Base-by-base conservation (phyloP, 2,113 vertebrate species). In the Anser brachyrhynchus region DNA sequence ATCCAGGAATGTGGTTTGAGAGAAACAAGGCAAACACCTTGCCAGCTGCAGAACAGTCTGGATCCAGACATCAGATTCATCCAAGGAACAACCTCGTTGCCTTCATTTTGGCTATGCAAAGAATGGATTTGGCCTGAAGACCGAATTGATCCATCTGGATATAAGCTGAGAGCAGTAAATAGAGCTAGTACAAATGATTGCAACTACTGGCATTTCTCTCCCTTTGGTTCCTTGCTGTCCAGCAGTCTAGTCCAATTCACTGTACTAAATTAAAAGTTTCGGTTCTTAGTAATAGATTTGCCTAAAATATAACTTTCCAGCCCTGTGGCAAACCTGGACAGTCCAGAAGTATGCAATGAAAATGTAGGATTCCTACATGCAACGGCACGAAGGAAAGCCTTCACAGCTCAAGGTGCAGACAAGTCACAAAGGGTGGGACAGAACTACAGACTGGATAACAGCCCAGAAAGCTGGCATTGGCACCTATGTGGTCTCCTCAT, bases 341-440 rank as follows among this genome's bases (percentile, higher is more conserved):
- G 35, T 64, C 70, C 89, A 78, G 57, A 91, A 92, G 84, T 9
- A 85, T 28, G 52, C 69, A 92, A 33, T 4, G 10, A 72, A 78
- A 89, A 74, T 14, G 21, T 64, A 62, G 84, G 39, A 59, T 85
- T 80, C 28, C 22, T 64, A 31, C 25, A 25, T n/a, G 44, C 11
- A 74, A 70, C 90, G 26, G 62, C 64, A 74, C 6, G 46, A 90
- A 89, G 39, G 33, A 77, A 84, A 84, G 31, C 11, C 39, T n/a
- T 49, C 26, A 52, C 6, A 61, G 76, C 62, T 89, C 80, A 92
- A 95, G 86, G 69, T 84, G 39, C 81, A 96, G 70, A 94, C 22
- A 79, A 83, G 78, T 58, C 67, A 52, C 37, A 66, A 43, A 35
- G 25, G 43, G 75, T 4, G 8, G 23, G 83, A 58, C 28, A 88